These are phyloP conservation scores for Brachionus paranguensis DNA, from an alignment of 1,140 invertebrate species.

Conservation along the genomic window DNA sequence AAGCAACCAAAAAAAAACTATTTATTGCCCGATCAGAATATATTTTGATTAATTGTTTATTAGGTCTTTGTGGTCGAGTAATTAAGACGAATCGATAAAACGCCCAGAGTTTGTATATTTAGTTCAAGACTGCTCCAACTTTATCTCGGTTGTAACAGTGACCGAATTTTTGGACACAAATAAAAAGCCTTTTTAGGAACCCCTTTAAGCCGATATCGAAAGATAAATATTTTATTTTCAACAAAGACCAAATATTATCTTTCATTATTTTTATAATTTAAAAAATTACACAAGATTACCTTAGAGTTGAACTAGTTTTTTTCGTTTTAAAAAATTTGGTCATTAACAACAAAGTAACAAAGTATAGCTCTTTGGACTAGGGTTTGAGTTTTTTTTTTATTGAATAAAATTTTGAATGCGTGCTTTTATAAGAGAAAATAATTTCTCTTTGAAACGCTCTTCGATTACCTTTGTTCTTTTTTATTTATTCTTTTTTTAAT, in stretches of 20 bases:
- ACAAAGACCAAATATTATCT: slow-evolving; percentile 9
- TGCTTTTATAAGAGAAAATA: neutral
- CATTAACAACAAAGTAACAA: slow-evolving; percentile 6
- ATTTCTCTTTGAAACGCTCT: neutral
- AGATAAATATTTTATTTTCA: slow-evolving; percentile 13
- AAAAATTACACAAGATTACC: slow-evolving; percentile 25
- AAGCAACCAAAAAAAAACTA: neutral
- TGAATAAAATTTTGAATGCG: neutral
- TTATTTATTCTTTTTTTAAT: neutral
- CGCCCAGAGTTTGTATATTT: neutral
- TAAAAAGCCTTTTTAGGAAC: neutral
- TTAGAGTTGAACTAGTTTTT: slow-evolving; percentile 25
- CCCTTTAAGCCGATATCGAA: neutral
- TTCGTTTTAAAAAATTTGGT: neutral
- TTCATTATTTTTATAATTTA: neutral
- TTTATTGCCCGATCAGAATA: neutral
- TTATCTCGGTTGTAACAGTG: neutral
- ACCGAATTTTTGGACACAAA: neutral
- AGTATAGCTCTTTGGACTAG: neutral
- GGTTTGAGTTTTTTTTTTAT: neutral
- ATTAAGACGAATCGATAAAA: neutral
- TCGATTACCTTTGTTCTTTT: neutral
- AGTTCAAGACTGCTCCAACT: neutral
- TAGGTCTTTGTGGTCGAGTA: neutral
- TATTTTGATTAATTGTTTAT: neutral